Percentiles rank a stretch among this genome's conserved stretches.
These are phyloP conservation scores for Gambelia wislizenii DNA, from an alignment of 2,797 vertebrate genomes.

Conservation along the genomic window DNA sequence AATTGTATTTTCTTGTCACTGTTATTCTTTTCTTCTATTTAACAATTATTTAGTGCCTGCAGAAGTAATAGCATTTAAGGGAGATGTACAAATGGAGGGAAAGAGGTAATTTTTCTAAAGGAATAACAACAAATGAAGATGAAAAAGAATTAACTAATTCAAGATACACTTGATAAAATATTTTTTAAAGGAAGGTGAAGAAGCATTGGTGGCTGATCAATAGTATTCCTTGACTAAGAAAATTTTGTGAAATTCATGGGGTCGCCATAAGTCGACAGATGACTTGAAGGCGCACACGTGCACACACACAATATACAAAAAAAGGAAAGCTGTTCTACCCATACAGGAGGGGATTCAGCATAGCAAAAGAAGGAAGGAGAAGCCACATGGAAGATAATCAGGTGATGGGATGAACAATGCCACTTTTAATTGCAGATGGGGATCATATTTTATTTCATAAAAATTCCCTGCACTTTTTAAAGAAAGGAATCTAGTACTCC, in stretches of 20 bases:
- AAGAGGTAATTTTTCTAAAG: not conserved
- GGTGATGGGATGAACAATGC: not conserved
- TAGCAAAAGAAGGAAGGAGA: not conserved
- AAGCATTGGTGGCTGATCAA: not conserved
- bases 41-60: not conserved
- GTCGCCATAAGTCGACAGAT: too few species aligned
- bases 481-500: too few species aligned
- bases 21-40: not conserved
- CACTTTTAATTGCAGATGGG: not conserved
- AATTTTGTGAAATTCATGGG: too few species aligned
- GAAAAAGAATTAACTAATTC: not conserved
- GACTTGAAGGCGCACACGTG: too few species aligned
- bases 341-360: not conserved
- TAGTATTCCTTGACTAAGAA: too few species aligned
- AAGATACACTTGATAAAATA: not conserved
- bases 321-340: not conserved
- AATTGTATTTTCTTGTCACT: not conserved
- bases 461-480: too few species aligned
- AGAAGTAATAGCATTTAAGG: not conserved
- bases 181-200: not conserved
- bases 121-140: not conserved
- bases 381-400: not conserved
- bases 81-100: not conserved
- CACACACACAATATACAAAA: not conserved
- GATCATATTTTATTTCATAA: not conserved